Percentiles rank a stretch among this genome's conserved stretches.
These are phyloP conservation scores for Chaetogeoica ovagalla DNA, from an alignment of 2,888 invertebrate genomes.

Conservation along the genomic window DNA sequence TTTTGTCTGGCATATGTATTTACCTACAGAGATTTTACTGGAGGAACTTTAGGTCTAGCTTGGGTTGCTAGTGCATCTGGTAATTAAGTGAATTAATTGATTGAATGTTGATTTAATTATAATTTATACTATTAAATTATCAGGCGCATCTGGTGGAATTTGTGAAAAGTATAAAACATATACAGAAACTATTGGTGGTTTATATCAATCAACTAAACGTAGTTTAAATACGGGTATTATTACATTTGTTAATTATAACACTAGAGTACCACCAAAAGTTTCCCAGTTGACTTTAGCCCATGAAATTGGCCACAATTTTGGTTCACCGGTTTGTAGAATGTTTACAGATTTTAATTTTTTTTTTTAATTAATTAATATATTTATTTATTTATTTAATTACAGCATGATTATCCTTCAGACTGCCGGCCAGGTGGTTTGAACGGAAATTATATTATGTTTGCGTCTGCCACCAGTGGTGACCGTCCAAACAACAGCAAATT, in stretches of 20 bases:
- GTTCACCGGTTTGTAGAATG: constrained; percentile 79
- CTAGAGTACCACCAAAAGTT: constrained; percentile 94
- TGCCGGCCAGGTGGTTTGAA: constrained; percentile 87
- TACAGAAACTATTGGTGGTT: constrained; percentile 91
- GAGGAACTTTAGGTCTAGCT: constrained; percentile 95
- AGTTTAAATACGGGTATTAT: constrained; percentile 98
- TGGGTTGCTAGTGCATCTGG: constrained; percentile 79
- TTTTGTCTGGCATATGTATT: constrained; percentile 99
- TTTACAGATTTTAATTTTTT: constrained; percentile 12
- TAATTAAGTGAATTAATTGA: constrained; percentile 28
- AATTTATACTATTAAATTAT: constrained; percentile 54
- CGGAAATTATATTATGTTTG: constrained; percentile 99
- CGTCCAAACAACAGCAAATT: constrained; percentile 97
- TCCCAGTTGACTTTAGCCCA: constrained; percentile 97
- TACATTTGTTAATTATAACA: constrained; percentile 98
- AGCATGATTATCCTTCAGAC: constrained; percentile 93
- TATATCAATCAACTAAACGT: constrained; percentile 90
- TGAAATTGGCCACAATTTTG: constrained; percentile 98
- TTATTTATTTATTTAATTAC: constrained; percentile 54
- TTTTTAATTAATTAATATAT: neutral
- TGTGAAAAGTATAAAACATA: constrained; percentile 98
- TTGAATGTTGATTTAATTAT: neutral
- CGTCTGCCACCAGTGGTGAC: constrained; percentile 97
- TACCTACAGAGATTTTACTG: constrained; percentile 96
- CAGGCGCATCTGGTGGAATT: constrained; percentile 95